Evolutionary conservation across 2,113 vertebrate species (phyloP).

Genomic region (Chlorodrepanis virens): DNA sequence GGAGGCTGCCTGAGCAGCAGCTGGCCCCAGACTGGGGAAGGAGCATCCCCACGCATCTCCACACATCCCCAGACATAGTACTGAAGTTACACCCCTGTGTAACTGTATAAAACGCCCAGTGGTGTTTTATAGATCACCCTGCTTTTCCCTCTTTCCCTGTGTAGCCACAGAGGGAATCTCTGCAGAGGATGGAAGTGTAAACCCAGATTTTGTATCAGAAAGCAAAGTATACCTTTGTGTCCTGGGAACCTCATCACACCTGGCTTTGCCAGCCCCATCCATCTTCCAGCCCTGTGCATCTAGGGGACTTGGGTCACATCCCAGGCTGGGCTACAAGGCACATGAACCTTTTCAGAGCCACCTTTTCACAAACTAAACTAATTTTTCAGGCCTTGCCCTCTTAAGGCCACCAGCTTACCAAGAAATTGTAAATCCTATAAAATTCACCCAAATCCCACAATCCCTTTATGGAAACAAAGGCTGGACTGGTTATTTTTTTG

Average conservation of each 20-base stretch:
- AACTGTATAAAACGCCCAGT: neutral
- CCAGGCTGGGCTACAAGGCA: neutral
- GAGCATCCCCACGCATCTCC: neutral
- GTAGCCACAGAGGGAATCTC: neutral
- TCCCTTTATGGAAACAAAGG: neutral
- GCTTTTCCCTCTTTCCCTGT: neutral
- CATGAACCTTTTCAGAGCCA: fast-evolving
- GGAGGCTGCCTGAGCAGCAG: neutral
- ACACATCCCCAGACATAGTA: fast-evolving
- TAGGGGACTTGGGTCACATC: fast-evolving
- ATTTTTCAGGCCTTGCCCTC: neutral
- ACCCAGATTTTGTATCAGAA: neutral
- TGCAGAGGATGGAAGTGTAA: neutral
- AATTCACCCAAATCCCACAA: slow-evolving; percentile 34
- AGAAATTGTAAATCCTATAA: slow-evolving; percentile 19
- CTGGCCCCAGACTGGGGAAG: neutral
- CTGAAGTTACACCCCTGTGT: too few relatives aligned
- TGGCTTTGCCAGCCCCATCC: neutral
- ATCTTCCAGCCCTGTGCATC: neutral
- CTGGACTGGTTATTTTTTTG: neutral
- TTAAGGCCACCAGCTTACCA: slow-evolving; percentile 10
- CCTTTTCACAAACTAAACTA: neutral
- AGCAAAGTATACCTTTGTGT: fast-evolving
- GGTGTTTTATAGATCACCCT: neutral
- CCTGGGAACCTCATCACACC: fast-evolving